Conservation (phyloP, 37 sponge, comb jelly and placozoan genomes). For the Eunapius fragilis region DNA sequence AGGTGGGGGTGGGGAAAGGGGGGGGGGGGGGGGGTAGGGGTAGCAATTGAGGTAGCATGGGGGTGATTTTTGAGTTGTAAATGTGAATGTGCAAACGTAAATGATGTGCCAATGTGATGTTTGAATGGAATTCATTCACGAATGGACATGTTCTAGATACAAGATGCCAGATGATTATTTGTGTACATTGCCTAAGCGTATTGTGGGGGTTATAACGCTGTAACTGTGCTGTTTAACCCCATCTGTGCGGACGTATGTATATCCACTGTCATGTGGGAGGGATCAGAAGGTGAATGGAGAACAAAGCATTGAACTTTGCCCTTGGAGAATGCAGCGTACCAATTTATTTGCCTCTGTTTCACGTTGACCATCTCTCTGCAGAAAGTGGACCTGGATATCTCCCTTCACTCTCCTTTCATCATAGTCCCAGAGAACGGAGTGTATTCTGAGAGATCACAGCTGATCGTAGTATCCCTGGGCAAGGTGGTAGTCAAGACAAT, state of each 20-base stretch:
- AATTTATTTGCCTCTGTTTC: too few relatives aligned
- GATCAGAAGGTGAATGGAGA: background rate
- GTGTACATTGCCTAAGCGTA: too few relatives aligned
- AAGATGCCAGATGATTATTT: too few relatives aligned
- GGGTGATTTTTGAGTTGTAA: too few relatives aligned
- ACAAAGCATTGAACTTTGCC: background rate
- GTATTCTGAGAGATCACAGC: slow-evolving; percentile 1
- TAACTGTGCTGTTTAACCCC: too few relatives aligned
- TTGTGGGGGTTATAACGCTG: too few relatives aligned
- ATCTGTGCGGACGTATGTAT: background rate
- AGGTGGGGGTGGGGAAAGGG: background rate
- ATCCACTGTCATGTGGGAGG: background rate
- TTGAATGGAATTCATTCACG: too few relatives aligned
- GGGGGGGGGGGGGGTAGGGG: background rate
- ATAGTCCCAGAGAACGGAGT: slow-evolving; percentile 59
- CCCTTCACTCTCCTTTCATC: slow-evolving; percentile 71
- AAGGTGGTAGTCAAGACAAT: slow-evolving; percentile 16
- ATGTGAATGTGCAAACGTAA: too few relatives aligned
- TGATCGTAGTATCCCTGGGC: slow-evolving; percentile 59
- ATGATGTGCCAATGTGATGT: too few relatives aligned
- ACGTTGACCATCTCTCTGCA: background rate
- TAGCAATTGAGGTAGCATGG: background rate
- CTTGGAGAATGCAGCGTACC: too few relatives aligned
- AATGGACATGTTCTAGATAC: too few relatives aligned
- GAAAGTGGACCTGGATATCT: slow-evolving; percentile 52